Evolutionary conservation across 2,797 vertebrate species (phyloP), one percentile per base, ranked within the genome.

Genomic region (Aplochiton taeniatus): DNA sequence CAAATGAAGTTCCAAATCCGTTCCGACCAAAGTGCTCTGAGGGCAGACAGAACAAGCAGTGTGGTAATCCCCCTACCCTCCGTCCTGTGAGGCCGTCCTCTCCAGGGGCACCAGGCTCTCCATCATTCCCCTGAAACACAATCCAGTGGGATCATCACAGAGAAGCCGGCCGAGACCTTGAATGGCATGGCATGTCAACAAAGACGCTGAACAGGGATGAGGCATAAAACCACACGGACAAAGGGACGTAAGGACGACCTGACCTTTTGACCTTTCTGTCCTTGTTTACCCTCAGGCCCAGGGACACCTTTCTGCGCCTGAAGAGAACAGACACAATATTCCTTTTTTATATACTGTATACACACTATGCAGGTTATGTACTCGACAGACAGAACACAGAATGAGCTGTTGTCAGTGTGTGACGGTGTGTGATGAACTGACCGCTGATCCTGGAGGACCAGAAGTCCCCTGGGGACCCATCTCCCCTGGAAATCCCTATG

Each of bases 201-300:
- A n/a, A 50, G 4, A 17, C 49, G 16, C 48, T 52, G 12, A 43
- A 31, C 48, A 20, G 47, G 1, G 14, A 50, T 41, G 17, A 49
- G 4, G 47, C 20, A 45, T 16, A 47, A 1, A 18, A 63, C 14
- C 42, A 11, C 18, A 45, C 8, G 18, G 16, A 11, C 10, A 17
- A 53, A 48, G 9, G 18, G 41, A 16, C 42, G 58, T n/a, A 55
- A 1, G 41, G 19, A 19, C 64, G 46, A 65, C 51, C 75, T 73
- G 83, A 95, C 94, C 93, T 93, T 95, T 43, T 88, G 84, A 85
- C 93, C 92, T 83, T 89, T 93, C 45, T 0, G 8, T 48, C 92
- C 93, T 53, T 75, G 80, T 57, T 70, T 67, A 53, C 93, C 93
- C 65, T 80, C 82, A 19, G 65, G 72, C 0, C 93, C 93, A 0